Base-by-base conservation (phyloP, 1,140 invertebrate species). In the Platyura marginata region DNA sequence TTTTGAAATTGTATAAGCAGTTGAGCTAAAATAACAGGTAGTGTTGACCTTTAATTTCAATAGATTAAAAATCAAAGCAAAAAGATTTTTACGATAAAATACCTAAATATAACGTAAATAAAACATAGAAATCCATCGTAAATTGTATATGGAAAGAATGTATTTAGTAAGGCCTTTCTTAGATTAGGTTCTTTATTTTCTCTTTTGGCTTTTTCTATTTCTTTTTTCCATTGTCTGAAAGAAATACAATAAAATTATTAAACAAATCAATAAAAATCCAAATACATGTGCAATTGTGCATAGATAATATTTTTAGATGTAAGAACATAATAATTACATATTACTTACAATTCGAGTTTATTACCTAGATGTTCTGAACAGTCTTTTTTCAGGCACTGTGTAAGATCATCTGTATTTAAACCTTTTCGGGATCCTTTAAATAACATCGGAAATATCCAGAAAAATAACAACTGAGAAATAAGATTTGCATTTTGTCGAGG, bases 151-250 rank as follows among this genome's bases (percentile, higher is more conserved):
- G 54, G 50, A 16, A 59, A 48, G 42, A 67, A 69, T 11, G 64
- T 61, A n/a, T 56, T 58, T 0, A 58, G 48, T 4, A 69, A 44
- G 3, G 67, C 66, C 40, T 53, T 62, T 6, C 62, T 47, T 4
- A 69, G 47, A 0, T 46, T 48, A 0, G 70, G 69, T 35, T 66
- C 59, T 15, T 50, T 49, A 1, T 55, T 49, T 18, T 54, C 49
- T 1, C 51, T 49, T 21, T 55, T 47, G 0, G 68, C 61, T 1
- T 42, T 43, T 20, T 54, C 49, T 22, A 70, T 13, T 52, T 74
- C 72, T 36, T 58, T 52, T n/a, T 54, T 51, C 68, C 68, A 70
- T 48, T 68, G 53, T 47, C 67, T 43, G 21, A n/a, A n/a, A 20
- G 18, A 22, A 25, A 8, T n/a, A n/a, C n/a, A n/a, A n/a, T n/a